Evolutionary conservation across 2,888 invertebrate species (phyloP).

Genomic region (Noctua comes): DNA sequence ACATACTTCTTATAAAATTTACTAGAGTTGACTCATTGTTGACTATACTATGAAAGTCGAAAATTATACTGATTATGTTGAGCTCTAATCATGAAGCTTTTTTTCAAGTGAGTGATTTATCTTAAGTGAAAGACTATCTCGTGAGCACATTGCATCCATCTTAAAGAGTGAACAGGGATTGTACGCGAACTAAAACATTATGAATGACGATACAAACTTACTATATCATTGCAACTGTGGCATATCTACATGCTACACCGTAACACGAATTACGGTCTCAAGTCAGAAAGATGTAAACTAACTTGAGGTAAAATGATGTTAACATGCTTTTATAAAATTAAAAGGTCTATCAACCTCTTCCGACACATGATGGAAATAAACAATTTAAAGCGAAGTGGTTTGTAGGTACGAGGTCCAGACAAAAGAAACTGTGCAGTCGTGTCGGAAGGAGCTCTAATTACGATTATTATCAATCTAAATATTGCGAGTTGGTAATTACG

Average conservation of each 20-base stretch:
- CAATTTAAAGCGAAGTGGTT: slow-evolving; percentile 43
- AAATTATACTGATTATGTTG: not conserved
- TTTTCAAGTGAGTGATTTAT: slow-evolving; percentile 29
- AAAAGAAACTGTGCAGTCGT: slow-evolving; percentile 39
- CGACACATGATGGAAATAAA: slow-evolving; percentile 48
- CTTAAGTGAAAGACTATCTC: slow-evolving; percentile 58
- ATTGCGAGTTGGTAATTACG: slow-evolving; percentile 64
- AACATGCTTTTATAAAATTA: slow-evolving; percentile 46
- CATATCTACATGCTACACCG: slow-evolving; percentile 65
- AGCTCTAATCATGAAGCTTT: not conserved
- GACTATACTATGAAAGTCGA: not conserved
- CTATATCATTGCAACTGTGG: slow-evolving; percentile 65
- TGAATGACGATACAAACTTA: slow-evolving; percentile 58
- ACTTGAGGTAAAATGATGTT: slow-evolving; percentile 68
- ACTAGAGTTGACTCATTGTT: slow-evolving; percentile 6
- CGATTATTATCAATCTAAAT: slow-evolving; percentile 50
- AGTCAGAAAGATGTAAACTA: slow-evolving; percentile 63
- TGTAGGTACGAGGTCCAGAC: slow-evolving; percentile 18
- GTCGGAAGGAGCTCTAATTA: slow-evolving; percentile 49
- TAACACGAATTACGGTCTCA: slow-evolving; percentile 75
- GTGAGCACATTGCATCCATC: slow-evolving; percentile 61
- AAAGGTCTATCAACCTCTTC: slow-evolving; percentile 32
- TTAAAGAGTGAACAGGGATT: slow-evolving; percentile 64
- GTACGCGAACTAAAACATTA: slow-evolving; percentile 52
- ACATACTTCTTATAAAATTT: slow-evolving; percentile 2